Evolutionary conservation across 1,140 invertebrate genomes (phyloP).

Genomic region (Cherax destructor): DNA sequence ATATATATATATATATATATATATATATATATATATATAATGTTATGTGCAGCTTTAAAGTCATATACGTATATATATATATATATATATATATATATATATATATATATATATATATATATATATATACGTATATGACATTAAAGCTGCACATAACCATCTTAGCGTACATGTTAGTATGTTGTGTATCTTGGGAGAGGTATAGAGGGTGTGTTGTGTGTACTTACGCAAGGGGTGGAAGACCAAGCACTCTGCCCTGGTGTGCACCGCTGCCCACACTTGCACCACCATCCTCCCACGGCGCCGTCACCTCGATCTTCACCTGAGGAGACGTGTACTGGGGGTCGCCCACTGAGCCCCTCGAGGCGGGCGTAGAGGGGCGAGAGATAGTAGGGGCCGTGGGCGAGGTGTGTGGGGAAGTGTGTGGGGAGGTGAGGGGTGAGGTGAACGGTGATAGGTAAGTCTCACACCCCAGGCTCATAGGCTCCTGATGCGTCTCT

Average conservation of each 20-base stretch:
- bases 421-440: conserved; percentile 21
- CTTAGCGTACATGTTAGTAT: too few species aligned
- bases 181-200: too few species aligned
- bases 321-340: conserved; percentile 75
- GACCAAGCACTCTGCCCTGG: conserved; percentile 7
- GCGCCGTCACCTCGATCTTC: conserved; percentile 75
- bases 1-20: too few species aligned
- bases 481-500: not conserved
- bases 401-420: conserved; percentile 77
- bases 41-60: too few species aligned
- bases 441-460: conserved; percentile 32
- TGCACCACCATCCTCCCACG: conserved; percentile 71
- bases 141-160: too few species aligned
- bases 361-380: conserved; percentile 75
- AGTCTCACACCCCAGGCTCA: conserved; percentile 5
- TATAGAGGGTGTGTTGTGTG: too few species aligned
- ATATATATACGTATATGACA: too few species aligned
- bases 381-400: conserved; percentile 74
- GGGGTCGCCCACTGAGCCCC: conserved; percentile 75
- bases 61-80: too few species aligned
- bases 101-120: too few species aligned
- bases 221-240: conserved; percentile 33
- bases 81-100: too few species aligned
- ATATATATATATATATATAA: too few species aligned
- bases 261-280: conserved; percentile 22